A percentile compares a stretch with the other conserved stretches of the same genome.
Conservation (phyloP, 2,113 vertebrate species). For the Gallinago paraguaiae region DNA sequence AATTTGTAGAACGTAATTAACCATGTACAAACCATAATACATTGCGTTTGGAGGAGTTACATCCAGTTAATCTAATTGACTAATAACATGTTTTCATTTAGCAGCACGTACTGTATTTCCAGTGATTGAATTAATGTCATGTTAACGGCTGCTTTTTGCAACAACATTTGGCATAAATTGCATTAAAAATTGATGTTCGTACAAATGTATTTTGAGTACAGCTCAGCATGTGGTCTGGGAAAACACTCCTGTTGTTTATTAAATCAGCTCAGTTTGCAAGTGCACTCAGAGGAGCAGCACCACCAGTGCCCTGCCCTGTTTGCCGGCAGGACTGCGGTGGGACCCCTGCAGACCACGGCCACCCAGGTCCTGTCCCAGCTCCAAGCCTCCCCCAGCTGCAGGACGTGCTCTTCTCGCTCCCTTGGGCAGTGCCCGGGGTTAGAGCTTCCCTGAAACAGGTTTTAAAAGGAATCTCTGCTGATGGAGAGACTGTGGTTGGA, state of each 20-base stretch:
- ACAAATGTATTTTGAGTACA: conserved; percentile 69
- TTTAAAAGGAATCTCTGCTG: background rate
- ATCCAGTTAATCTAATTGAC: conserved; percentile 69
- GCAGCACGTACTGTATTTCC: conserved; percentile 65
- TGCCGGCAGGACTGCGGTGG: background rate
- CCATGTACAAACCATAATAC: conserved; percentile 53
- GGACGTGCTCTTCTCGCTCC: accelerated
- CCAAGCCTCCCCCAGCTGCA: background rate
- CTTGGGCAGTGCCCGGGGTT: background rate
- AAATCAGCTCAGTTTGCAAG: background rate
- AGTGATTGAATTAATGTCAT: conserved; percentile 72
- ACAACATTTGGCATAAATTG: conserved; percentile 72
- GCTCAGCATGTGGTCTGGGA: conserved; percentile 56
- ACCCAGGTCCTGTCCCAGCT: accelerated
- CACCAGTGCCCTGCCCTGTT: accelerated
- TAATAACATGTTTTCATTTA: conserved; percentile 68
- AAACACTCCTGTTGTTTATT: conserved; percentile 51
- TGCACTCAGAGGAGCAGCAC: background rate
- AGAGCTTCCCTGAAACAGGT: background rate
- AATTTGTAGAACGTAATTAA: conserved; percentile 53
- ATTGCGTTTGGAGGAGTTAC: conserved; percentile 38
- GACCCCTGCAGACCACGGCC: background rate
- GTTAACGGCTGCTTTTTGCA: conserved; percentile 68
- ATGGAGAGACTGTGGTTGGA: background rate
- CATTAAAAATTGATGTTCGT: conserved; percentile 73